Percentiles rank a stretch among this genome's conserved stretches.
These are phyloP conservation scores for Sternotherus odoratus DNA, from an alignment of 2,797 vertebrate species.

Conservation along the genomic window DNA sequence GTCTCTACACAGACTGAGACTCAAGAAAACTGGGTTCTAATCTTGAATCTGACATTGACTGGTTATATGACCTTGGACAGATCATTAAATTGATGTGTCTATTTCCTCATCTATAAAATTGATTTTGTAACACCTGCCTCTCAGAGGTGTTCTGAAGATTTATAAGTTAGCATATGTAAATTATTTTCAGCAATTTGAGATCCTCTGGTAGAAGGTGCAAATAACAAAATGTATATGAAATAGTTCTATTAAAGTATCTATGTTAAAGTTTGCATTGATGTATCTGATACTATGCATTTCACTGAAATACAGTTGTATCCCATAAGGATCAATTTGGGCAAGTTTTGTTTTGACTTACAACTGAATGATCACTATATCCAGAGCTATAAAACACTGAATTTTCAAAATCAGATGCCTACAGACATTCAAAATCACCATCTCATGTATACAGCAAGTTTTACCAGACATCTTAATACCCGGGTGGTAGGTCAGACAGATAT, in stretches of 20 bases:
- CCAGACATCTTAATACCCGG: neutral
- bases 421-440: neutral
- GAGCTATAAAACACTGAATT: neutral
- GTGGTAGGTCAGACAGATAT: neutral
- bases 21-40: neutral
- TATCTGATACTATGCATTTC: neutral
- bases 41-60: neutral
- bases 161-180: neutral
- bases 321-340: neutral
- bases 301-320: neutral
- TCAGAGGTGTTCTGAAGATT: neutral
- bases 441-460: neutral
- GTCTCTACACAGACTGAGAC: neutral
- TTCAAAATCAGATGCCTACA: neutral
- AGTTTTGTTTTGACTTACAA: neutral
- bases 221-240: neutral
- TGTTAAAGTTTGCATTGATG: neutral
- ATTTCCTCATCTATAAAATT: neutral
- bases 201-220: neutral
- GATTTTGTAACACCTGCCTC: neutral
- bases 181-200: neutral
- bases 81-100: neutral
- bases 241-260: neutral
- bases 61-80: neutral
- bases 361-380: neutral